Conservation (phyloP, 2,888 invertebrate species). For the Ectemnius continuus region DNA sequence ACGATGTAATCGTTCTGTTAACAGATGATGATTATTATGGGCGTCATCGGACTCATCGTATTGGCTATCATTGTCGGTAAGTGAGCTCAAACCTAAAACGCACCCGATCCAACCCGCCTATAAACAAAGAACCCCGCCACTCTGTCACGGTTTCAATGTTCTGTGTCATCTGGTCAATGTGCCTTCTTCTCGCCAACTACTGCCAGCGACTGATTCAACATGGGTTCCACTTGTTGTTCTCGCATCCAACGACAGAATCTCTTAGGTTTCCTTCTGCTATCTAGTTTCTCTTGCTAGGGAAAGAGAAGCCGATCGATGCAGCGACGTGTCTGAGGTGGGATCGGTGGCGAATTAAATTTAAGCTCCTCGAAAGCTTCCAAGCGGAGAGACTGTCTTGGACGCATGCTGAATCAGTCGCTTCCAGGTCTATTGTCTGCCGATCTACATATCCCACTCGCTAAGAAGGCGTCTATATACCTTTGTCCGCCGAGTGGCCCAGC, state of each 20-base stretch:
- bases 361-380: neutral
- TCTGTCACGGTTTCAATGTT: slow-evolving; percentile 59
- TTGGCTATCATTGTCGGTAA: slow-evolving; percentile 91
- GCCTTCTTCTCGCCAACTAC: slow-evolving; percentile 63
- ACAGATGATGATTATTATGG: slow-evolving; percentile 94
- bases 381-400: too few relatives aligned
- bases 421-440: slow-evolving; percentile 46
- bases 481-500: neutral
- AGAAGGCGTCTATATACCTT: slow-evolving; percentile 19
- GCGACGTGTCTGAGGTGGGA: neutral
- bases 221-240: neutral
- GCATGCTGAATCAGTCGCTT: slow-evolving; percentile 50
- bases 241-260: too few relatives aligned
- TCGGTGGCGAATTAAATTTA: neutral
- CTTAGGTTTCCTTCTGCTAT: too few relatives aligned
- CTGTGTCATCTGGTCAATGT: slow-evolving; percentile 66
- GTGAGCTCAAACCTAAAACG: slow-evolving; percentile 70
- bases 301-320: neutral
- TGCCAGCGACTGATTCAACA: slow-evolving; percentile 53
- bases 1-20: slow-evolving; percentile 28
- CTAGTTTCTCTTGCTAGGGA: too few relatives aligned
- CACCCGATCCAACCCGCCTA: slow-evolving; percentile 23
- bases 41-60: slow-evolving; percentile 89
- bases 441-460: slow-evolving; percentile 35
- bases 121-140: slow-evolving; percentile 41